phyloP scores from a whole-genome alignment of 92 coral and sea anemone species.

The Epizoanthus stellaris region DNA sequence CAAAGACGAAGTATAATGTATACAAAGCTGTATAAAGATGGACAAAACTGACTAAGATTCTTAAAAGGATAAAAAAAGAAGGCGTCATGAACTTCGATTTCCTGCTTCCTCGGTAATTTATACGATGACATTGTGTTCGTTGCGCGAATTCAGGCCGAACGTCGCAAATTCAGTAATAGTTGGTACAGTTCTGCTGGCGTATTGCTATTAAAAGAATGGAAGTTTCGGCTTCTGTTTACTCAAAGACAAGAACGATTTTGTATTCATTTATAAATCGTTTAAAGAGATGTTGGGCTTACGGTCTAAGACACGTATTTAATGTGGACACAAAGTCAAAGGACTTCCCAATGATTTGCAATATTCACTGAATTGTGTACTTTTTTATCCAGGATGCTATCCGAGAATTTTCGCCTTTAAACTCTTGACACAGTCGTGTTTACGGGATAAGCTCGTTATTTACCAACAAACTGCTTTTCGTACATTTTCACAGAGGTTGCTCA shows the following conservation, averaged over 20 bases:
- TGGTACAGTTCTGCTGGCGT: slow-evolving; percentile 36
- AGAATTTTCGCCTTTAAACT: slow-evolving; percentile 21
- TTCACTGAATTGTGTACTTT: slow-evolving; percentile 23
- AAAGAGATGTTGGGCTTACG: background rate
- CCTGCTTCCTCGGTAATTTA: background rate
- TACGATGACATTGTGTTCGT: slow-evolving; percentile 3
- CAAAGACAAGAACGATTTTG: background rate
- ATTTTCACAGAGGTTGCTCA: slow-evolving; percentile 9
- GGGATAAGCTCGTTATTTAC: slow-evolving; percentile 24
- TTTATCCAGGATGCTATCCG: slow-evolving; percentile 3
- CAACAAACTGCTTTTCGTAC: slow-evolving; percentile 27
- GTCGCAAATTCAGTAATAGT: slow-evolving; percentile 18
- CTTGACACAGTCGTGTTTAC: slow-evolving; percentile 17
- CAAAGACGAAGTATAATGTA: slow-evolving; percentile 22
- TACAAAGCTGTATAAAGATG: slow-evolving; percentile 20
- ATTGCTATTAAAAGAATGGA: background rate
- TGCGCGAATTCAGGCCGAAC: slow-evolving; percentile 38
- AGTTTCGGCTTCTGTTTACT: slow-evolving; percentile 10
- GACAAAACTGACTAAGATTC: slow-evolving; percentile 4
- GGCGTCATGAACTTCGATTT: slow-evolving; percentile 17
- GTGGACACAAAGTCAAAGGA: slow-evolving; percentile 12
- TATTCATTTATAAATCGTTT: background rate
- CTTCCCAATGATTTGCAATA: background rate
- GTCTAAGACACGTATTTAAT: slow-evolving; percentile 32
- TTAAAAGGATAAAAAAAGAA: background rate